Evolutionary conservation across 2,797 vertebrate species (phyloP).

Genomic region (Rhincodon typus): DNA sequence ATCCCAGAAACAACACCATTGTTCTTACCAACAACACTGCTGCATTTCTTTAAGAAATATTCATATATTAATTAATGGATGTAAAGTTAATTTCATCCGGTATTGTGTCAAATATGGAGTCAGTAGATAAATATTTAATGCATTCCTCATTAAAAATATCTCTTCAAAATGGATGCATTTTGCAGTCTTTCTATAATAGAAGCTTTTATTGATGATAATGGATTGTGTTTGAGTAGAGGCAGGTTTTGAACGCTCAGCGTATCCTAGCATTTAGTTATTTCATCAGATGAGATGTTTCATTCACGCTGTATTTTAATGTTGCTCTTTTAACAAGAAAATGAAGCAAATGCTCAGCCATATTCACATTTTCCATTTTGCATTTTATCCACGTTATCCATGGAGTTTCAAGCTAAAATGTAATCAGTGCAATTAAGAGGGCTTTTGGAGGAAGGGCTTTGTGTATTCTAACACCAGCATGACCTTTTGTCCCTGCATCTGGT

Average conservation of each 20-base stretch:
- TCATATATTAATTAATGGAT: background rate
- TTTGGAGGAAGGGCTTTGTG: background rate
- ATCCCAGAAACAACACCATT: background rate
- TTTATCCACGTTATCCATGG: background rate
- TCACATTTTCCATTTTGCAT: background rate
- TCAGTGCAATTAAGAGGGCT: too few species aligned
- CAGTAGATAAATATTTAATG: background rate
- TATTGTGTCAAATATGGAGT: background rate
- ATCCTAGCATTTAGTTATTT: background rate
- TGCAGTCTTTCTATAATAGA: background rate
- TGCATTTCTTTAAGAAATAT: background rate
- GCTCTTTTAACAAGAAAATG: background rate
- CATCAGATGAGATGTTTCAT: background rate
- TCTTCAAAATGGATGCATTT: conserved; percentile 2
- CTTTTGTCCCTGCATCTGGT: background rate
- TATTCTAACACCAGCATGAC: background rate
- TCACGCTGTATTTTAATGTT: background rate
- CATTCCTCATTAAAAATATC: conserved; percentile 11
- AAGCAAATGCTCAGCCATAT: background rate
- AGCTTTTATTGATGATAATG: background rate
- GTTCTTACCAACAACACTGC: background rate
- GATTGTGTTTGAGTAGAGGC: background rate
- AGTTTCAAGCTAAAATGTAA: background rate
- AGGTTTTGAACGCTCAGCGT: background rate
- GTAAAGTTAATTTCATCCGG: background rate